Percentiles rank a stretch among this genome's conserved stretches.
Evolutionary conservation across 2,888 invertebrate genomes (phyloP).

Genomic region (Euplagia quadripunctaria): DNA sequence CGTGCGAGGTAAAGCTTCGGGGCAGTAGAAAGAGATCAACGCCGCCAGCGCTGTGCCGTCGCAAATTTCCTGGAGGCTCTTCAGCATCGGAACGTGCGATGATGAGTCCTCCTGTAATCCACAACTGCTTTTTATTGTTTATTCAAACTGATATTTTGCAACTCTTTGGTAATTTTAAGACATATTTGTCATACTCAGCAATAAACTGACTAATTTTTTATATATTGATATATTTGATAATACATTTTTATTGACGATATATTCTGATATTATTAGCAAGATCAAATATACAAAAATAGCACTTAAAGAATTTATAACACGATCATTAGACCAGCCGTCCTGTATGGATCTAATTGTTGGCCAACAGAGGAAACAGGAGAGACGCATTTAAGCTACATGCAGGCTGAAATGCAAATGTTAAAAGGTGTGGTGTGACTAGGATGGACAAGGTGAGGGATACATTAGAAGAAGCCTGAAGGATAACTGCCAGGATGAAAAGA

Average conservation of each 20-base stretch:
- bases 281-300: not conserved
- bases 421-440: not conserved
- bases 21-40: conserved; percentile 96
- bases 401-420: not conserved
- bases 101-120: conserved; percentile 86
- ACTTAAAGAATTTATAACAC: not conserved
- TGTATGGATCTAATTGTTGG: no score
- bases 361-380: no score
- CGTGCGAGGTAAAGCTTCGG: conserved; percentile 83
- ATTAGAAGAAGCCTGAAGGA: not conserved
- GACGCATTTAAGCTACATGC: not conserved
- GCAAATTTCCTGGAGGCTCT: conserved; percentile 95
- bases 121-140: not conserved
- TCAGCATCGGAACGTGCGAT: conserved; percentile 89
- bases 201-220: not conserved
- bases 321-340: not conserved
- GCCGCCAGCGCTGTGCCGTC: conserved; percentile 96
- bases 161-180: not conserved
- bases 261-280: not conserved
- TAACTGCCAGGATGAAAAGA: no score
- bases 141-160: not conserved
- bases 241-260: not conserved
- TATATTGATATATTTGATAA: not conserved
- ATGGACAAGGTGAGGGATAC: not conserved
- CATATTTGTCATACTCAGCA: not conserved